Evolutionary conservation across 2,888 invertebrate genomes (phyloP).

Genomic region (Pinctada fucata): DNA sequence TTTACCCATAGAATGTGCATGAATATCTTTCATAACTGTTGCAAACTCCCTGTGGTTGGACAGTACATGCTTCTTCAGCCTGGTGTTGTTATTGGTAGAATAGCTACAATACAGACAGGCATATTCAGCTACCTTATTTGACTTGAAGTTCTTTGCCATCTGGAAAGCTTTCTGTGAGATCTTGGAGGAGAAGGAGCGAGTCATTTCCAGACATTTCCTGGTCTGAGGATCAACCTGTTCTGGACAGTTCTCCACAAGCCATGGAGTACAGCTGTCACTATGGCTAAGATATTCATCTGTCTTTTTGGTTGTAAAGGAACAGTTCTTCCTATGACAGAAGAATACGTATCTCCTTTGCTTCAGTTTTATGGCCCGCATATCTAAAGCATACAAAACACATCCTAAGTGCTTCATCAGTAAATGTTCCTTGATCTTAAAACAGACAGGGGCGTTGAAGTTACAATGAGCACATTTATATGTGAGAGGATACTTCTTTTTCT

Average conservation of each 20-base stretch:
- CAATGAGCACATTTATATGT: constrained; percentile 66
- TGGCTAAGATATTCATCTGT: constrained; percentile 57
- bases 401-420: constrained; percentile 50
- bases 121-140: constrained; percentile 51
- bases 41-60: constrained; percentile 47
- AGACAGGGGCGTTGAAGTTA: constrained; percentile 48
- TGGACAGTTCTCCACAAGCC: constrained; percentile 42
- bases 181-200: constrained; percentile 50
- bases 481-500: constrained; percentile 49
- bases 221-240: constrained; percentile 43
- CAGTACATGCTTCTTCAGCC: constrained; percentile 60
- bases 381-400: constrained; percentile 55
- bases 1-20: constrained; percentile 40
- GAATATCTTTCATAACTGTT: constrained; percentile 51
- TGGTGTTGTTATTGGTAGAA: constrained; percentile 53
- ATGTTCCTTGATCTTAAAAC: constrained; percentile 54
- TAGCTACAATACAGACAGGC: constrained; percentile 59
- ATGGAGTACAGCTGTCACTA: constrained; percentile 59
- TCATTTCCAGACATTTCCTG: constrained; percentile 53
- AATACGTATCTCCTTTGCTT: constrained; percentile 57
- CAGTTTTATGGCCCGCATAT: constrained; percentile 57
- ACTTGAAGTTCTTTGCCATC: constrained; percentile 40
- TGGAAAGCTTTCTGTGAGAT: constrained; percentile 38
- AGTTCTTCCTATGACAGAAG: constrained; percentile 62
- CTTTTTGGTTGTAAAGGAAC: constrained; percentile 60